Evolutionary conservation across 2,797 vertebrate genomes (phyloP).

Genomic region (Crocodylus rhombifer): DNA sequence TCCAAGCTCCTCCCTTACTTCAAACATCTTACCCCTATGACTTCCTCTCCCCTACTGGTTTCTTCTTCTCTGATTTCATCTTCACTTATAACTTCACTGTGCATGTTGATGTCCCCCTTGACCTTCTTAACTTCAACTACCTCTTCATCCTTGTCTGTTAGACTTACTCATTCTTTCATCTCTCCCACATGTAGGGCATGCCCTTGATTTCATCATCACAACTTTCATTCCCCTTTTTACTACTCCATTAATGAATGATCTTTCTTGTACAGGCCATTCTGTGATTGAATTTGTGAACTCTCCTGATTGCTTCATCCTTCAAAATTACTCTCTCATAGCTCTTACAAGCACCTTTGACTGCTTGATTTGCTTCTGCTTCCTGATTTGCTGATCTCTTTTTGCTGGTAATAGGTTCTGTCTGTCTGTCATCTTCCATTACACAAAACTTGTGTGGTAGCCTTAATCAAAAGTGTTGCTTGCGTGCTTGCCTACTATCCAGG

Average conservation of each 20-base stretch:
- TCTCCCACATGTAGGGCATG: background rate
- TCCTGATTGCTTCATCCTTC: constrained; percentile 36
- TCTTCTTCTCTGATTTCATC: constrained; percentile 21
- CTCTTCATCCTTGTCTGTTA: constrained; percentile 6
- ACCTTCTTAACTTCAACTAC: constrained; percentile 10
- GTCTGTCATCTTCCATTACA: constrained; percentile 3
- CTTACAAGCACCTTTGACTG: constrained; percentile 12
- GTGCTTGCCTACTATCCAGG: background rate
- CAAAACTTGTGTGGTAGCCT: background rate
- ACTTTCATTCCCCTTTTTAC: constrained; percentile 24
- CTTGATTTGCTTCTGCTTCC: constrained; percentile 9
- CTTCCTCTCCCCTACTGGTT: background rate
- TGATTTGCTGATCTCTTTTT: constrained; percentile 9
- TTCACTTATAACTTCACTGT: background rate
- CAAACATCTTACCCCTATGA: background rate
- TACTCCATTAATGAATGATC: constrained; percentile 43
- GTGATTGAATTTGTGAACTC: constrained; percentile 37
- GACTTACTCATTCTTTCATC: constrained; percentile 34
- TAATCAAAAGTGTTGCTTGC: background rate
- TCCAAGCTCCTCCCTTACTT: background rate
- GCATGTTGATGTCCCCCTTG: constrained; percentile 26
- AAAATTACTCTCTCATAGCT: constrained; percentile 24
- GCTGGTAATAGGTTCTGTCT: background rate
- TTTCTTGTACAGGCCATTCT: constrained; percentile 28
- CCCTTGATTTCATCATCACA: constrained; percentile 45